Evolutionary conservation across 2,797 vertebrate genomes (phyloP).

Genomic region (Vireo griseus): DNA sequence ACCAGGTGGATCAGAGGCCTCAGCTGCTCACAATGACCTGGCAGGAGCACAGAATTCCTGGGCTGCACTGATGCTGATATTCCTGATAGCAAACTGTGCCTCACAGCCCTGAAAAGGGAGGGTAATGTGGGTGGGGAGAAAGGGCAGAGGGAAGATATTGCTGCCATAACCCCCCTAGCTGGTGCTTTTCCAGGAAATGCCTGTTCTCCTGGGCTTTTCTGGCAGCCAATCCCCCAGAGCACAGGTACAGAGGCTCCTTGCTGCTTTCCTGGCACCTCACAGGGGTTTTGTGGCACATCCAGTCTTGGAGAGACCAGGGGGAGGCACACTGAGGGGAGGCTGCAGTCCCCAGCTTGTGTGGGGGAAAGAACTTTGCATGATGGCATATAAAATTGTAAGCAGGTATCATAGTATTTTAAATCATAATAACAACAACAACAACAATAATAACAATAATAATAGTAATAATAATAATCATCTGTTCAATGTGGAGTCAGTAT

Average conservation of each 20-base stretch:
- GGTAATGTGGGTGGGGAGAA: not conserved
- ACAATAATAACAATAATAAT: no score
- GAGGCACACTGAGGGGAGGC: not conserved
- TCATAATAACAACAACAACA: no score
- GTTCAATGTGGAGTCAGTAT: not conserved
- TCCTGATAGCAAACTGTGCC: not conserved
- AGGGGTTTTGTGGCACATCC: not conserved
- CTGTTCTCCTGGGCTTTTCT: not conserved
- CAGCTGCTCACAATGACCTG: not conserved
- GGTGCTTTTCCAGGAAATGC: not conserved
- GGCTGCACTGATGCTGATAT: accelerated
- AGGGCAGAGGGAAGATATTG: not conserved
- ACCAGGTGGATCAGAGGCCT: not conserved
- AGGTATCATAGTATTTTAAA: not conserved
- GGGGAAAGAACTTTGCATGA: not conserved
- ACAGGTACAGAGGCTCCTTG: not conserved
- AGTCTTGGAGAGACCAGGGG: not conserved
- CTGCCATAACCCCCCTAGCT: not conserved
- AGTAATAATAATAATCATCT: not conserved
- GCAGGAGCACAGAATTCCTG: not conserved
- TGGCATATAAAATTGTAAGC: not conserved
- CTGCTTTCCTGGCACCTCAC: not conserved
- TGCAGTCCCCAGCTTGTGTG: not conserved
- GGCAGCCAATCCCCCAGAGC: not conserved
- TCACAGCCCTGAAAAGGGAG: not conserved